Percentiles rank a stretch among this genome's conserved stretches.
Conservation (phyloP, 2,888 invertebrate species). For the Drosophila buzzatii region DNA sequence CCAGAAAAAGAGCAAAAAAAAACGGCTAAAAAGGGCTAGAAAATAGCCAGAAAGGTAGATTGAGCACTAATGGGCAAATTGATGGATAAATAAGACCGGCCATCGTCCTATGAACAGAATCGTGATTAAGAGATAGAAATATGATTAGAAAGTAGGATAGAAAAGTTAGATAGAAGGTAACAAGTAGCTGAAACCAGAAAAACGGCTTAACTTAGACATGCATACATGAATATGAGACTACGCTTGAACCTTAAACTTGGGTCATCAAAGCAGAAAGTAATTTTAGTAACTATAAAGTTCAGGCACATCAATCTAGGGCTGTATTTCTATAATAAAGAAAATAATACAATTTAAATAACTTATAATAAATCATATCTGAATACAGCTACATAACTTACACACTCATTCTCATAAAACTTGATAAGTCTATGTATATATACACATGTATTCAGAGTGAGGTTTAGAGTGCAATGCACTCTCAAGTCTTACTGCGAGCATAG, state of each 20-base stretch:
- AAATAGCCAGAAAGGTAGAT: no score
- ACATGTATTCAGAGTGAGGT: not conserved
- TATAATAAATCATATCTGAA: not conserved
- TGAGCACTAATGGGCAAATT: no score
- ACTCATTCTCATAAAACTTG: not conserved
- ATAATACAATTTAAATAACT: not conserved
- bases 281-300: not conserved
- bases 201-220: no score
- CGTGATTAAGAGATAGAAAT: no score
- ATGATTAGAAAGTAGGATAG: no score
- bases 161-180: no score
- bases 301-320: not conserved
- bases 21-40: no score
- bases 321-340: not conserved
- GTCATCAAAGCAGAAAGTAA: not conserved
- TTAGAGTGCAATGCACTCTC: constrained; percentile 45
- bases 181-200: no score
- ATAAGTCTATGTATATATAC: not conserved
- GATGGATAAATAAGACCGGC: no score
- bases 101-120: no score
- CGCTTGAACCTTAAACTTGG: not conserved
- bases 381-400: not conserved
- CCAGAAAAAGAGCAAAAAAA: no score
- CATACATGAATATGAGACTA: no score
- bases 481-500: constrained; percentile 7